These are phyloP conservation scores for Parelbella ahira DNA, from an alignment of 2,888 invertebrate genomes.

Conservation along the genomic window DNA sequence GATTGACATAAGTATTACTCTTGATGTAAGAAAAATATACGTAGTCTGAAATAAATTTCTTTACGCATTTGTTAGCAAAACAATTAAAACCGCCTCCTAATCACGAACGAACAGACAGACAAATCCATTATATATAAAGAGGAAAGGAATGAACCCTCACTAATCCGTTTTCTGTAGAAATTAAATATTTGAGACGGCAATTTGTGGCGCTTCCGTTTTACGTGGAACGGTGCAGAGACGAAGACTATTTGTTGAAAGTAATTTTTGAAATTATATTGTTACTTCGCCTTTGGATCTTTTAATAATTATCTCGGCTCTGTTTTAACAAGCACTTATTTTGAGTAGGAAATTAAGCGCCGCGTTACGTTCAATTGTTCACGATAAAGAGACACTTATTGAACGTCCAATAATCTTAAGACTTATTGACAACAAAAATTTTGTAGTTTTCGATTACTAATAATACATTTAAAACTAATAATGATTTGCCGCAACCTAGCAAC, in stretches of 20 bases:
- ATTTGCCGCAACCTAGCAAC: no score
- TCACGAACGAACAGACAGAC: not conserved
- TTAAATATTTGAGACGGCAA: constrained; percentile 70
- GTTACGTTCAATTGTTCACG: constrained; percentile 52
- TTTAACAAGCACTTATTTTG: constrained; percentile 71
- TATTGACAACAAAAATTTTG: no score
- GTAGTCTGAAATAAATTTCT: no score
- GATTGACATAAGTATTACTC: no score
- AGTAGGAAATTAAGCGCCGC: constrained; percentile 56
- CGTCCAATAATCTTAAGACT: constrained; percentile 21
- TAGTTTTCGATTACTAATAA: no score
- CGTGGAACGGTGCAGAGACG: constrained; percentile 57
- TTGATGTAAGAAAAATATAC: no score
- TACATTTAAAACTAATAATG: no score
- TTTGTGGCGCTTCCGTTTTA: constrained; percentile 67
- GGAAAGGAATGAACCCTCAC: constrained; percentile 30
- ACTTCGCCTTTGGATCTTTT: constrained; percentile 66
- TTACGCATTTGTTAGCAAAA: no score
- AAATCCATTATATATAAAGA: constrained; percentile 13
- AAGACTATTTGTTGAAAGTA: constrained; percentile 64
- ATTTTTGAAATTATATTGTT: constrained; percentile 72
- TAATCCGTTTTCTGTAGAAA: constrained; percentile 68
- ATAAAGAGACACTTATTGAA: constrained; percentile 34
- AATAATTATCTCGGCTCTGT: constrained; percentile 69
- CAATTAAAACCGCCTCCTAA: not conserved